These are phyloP conservation scores for Leucophenga maculata DNA, from an alignment of 2,888 invertebrate genomes.

Conservation along the genomic window DNA sequence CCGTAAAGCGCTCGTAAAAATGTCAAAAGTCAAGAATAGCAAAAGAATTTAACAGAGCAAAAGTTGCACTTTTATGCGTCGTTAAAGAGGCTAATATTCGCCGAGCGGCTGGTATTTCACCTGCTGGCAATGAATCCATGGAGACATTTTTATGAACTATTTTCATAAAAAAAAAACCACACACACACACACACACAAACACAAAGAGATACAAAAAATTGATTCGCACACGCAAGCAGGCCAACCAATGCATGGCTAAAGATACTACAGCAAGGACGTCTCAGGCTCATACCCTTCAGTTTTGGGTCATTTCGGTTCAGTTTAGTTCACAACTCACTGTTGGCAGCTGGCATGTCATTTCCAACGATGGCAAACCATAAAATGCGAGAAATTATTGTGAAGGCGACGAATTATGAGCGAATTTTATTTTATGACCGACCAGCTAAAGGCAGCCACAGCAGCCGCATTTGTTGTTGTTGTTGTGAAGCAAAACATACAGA, in stretches of 20 bases:
- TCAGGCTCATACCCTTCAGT: too few species aligned
- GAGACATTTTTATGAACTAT: slow-evolving; percentile 55
- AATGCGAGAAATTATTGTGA: slow-evolving; percentile 53
- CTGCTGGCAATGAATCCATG: slow-evolving; percentile 44
- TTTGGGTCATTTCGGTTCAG: background rate
- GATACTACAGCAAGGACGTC: too few species aligned
- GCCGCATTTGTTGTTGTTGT: background rate
- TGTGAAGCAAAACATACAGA: background rate
- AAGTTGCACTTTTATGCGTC: background rate
- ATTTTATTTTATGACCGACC: slow-evolving; percentile 57
- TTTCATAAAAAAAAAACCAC: background rate
- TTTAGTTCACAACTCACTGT: background rate
- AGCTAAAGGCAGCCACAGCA: slow-evolving; percentile 40
- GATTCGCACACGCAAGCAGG: background rate
- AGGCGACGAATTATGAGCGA: slow-evolving; percentile 57
- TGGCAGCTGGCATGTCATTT: slow-evolving; percentile 11
- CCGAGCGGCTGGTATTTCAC: background rate
- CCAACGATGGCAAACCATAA: slow-evolving; percentile 42
- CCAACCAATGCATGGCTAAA: background rate
- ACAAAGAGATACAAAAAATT: too few species aligned
- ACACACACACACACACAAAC: background rate
- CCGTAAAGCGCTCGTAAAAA: too few species aligned
- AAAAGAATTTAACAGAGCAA: too few species aligned
- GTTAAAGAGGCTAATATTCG: background rate
- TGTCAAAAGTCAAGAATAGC: too few species aligned